phyloP scores from a whole-genome alignment of 2,888 invertebrate genomes.

The Cryptocheilus praepositus region DNA sequence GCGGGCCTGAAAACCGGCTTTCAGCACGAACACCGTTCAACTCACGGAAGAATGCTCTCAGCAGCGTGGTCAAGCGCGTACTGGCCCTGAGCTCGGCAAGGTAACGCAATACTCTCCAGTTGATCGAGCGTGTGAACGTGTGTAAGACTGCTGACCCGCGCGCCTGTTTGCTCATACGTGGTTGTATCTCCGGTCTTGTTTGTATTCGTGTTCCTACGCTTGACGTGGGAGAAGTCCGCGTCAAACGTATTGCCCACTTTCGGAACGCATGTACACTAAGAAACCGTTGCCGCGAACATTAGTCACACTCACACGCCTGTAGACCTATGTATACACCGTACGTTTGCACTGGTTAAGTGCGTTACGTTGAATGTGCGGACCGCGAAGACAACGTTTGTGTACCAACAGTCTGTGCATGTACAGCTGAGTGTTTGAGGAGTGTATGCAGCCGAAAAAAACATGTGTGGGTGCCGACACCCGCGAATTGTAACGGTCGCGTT shows the following conservation, averaged over 20 bases:
- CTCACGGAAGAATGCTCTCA: conserved; percentile 51
- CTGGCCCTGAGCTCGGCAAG: conserved; percentile 64
- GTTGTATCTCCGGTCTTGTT: no score
- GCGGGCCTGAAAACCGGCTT: conserved; percentile 14
- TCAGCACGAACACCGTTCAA: conserved; percentile 4
- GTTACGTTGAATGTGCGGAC: no score
- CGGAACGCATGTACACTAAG: no score
- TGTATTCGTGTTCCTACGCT: conserved; percentile 1
- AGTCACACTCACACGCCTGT: no score
- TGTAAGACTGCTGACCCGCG: conserved; percentile 43
- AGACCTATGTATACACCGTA: no score
- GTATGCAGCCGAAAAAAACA: background rate
- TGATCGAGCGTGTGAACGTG: conserved; percentile 67
- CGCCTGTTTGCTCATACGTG: conserved; percentile 23
- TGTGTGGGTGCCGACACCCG: background rate
- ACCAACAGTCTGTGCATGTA: no score
- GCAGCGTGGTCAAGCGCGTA: conserved; percentile 68
- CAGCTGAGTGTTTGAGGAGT: no score
- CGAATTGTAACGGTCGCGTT: conserved; percentile 27
- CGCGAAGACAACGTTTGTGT: no score
- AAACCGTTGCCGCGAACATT: no score
- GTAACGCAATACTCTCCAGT: conserved; percentile 68
- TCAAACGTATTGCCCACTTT: no score
- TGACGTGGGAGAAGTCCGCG: conserved; percentile 18
- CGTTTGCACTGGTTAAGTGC: no score